Evolutionary conservation across 2,797 vertebrate species (phyloP), one percentile per base, ranked within the genome.

Genomic region (Lophotriccus pileatus): DNA sequence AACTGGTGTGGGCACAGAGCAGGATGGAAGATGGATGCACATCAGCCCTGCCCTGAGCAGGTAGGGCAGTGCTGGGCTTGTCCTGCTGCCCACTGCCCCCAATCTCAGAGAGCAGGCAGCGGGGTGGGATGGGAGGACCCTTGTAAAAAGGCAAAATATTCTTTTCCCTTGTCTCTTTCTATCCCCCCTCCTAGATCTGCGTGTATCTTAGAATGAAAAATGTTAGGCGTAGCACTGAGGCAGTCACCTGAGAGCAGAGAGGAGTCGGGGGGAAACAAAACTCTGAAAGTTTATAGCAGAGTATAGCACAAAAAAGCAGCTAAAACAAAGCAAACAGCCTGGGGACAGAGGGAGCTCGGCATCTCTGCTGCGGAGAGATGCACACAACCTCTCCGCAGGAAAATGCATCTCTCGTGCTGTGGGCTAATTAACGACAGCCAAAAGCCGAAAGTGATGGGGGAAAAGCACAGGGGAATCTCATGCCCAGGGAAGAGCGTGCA

Each of bases 81-180:
- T 67, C 23, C 17, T 41, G 13, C 37, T 73, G 47, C 34, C 43
- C 4, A 1, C 19, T 77, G 36, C 21, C 41, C 62, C 32, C 36
- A 18, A 0, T 4, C 52, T 46, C 43, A 22, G 63, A 34, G 23
- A 58, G 5, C n/a, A 11, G 14, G 5, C 3, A 34, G 41, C 0
- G 1, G 21, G 1, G 1, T 67, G 39, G 47, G 49, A 4, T 14
- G 56, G 44, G 27, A 64, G 14, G 23, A 2, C 11, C 1, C 21
- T 4, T 41, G 24, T 1, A 37, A 22, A 41, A 92, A 76, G 76
- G 27, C 18, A 44, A 67, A 80, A 37, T 14, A 37, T 0, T 8
- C 12, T 80, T 76, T 60, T 58, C 13, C 21, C 76, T 63, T 24
- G 6, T 9, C 25, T 72, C 21, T 8, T 66, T 92, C 41, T 16